These are phyloP conservation scores for Steatocranus sp. DNA, from an alignment of 2,797 vertebrate genomes.

Conservation along the genomic window DNA sequence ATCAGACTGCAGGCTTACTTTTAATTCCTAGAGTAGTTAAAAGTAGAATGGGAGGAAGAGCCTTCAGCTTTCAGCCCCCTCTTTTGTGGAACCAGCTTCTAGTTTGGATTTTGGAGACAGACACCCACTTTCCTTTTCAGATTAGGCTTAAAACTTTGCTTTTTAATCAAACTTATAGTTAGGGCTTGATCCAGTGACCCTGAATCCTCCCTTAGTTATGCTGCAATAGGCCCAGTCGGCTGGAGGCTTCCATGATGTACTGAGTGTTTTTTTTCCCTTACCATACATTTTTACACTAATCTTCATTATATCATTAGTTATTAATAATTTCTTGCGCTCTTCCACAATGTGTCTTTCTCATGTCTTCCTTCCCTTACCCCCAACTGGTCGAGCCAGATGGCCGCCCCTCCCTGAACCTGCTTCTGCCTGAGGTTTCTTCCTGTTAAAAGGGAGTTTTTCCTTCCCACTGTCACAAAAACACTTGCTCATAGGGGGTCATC, in stretches of 20 bases:
- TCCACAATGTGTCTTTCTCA: background rate
- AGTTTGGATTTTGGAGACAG: background rate
- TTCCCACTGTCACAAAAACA: background rate
- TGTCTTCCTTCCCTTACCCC: background rate
- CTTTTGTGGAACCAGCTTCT: background rate
- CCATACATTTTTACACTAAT: background rate
- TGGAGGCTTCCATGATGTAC: background rate
- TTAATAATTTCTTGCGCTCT: background rate
- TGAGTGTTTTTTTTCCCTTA: background rate
- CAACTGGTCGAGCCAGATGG: background rate
- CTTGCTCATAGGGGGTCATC: background rate
- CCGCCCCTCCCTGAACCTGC: background rate
- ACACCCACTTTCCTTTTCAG: background rate
- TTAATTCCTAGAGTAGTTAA: background rate
- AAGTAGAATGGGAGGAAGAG: background rate
- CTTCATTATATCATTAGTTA: background rate
- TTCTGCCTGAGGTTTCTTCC: background rate
- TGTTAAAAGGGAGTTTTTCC: background rate
- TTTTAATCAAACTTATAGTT: background rate
- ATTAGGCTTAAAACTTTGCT: background rate
- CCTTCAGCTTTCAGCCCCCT: background rate
- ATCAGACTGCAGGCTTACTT: background rate
- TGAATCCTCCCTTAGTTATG: background rate
- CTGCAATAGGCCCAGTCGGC: background rate
- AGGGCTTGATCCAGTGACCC: background rate